Conservation (phyloP, 1,140 invertebrate genomes). For the Calycopis cecrops region DNA sequence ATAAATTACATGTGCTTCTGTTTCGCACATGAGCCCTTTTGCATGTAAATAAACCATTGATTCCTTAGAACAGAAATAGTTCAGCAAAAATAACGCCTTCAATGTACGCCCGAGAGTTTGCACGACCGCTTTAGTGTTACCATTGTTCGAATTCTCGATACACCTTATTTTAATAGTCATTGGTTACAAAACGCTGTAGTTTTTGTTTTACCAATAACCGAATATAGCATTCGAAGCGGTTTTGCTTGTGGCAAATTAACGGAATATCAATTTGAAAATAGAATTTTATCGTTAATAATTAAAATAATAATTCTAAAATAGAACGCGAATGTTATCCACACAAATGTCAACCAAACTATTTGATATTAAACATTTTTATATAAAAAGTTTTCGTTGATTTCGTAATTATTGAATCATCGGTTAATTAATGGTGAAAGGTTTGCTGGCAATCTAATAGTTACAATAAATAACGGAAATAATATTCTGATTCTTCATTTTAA, state of each 20-base stretch:
- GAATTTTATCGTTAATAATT: neutral
- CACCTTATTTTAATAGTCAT: neutral
- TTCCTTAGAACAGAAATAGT: conserved; percentile 35
- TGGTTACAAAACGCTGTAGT: conserved; percentile 8
- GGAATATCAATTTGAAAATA: conserved; percentile 8
- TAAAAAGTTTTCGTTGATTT: too few relatives aligned
- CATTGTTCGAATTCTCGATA: neutral
- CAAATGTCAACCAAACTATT: too few relatives aligned
- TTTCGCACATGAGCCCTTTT: conserved; percentile 26
- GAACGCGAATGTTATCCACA: too few relatives aligned
- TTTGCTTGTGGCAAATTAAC: too few relatives aligned
- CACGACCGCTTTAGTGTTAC: conserved; percentile 4
- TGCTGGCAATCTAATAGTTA: too few relatives aligned
- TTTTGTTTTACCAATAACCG: neutral
- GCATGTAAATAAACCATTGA: conserved; percentile 38
- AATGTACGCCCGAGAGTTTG: conserved; percentile 21
- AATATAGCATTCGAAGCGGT: too few relatives aligned
- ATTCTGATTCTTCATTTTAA: too few relatives aligned
- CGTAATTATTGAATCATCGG: too few relatives aligned
- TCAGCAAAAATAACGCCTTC: conserved; percentile 29
- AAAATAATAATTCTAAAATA: neutral
- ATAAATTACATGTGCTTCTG: conserved; percentile 14
- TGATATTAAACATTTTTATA: too few relatives aligned
- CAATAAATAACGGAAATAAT: too few relatives aligned
- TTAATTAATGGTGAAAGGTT: too few relatives aligned